Evolutionary conservation across 1,140 invertebrate species (phyloP), one percentile per base, ranked within the genome.

Genomic region (Papilio glaucus): DNA sequence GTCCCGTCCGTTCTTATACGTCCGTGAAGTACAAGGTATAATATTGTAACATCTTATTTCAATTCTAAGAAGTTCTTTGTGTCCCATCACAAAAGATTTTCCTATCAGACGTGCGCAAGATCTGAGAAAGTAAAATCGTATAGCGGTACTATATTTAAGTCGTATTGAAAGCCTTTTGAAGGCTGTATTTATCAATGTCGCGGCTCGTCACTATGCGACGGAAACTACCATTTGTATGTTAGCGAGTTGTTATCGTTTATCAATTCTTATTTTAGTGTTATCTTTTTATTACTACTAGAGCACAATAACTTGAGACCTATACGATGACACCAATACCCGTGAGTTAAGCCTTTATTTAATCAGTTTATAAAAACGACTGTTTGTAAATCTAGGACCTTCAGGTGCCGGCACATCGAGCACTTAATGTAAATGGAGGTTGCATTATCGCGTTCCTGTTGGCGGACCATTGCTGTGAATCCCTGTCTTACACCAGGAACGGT

Each of bases 121-220:
- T 49, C 29, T 33, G 29, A 57, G 13, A 57, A 26, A 24, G 45
- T 12, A 24, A 24, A 57, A 57, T 10, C 18, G 49, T 12, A 57
- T 57, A 26, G 29, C 29, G 29, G 6, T 33, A 33, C 29, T 53
- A 0, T 57, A 57, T 26, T 24, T 57, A 9, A 24, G 18, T 26
- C 21, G 49, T 24, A 26, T 57, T 26, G 21, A 57, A 57, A 57
- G 49, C 49, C 49, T 53, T 24, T 53, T 57, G 49, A 57, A 57
- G 10, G 49, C 18, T 57, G 21, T 57, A 57, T 57, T 57, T 26
- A 57, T 57, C 10, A 57, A 15, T 9, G 45, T 21, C 15, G 18
- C 21, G 21, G 24, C 9, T 10, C 49, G 49, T 24, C 49, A 3
- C 21, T 57, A 13, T 12, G 4, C 39, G 4, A 18, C 1, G 4